Percentiles rank a stretch among this genome's conserved stretches.
These are phyloP conservation scores for Chrysopilus asiliformis DNA, from an alignment of 2,888 invertebrate species.

Conservation along the genomic window DNA sequence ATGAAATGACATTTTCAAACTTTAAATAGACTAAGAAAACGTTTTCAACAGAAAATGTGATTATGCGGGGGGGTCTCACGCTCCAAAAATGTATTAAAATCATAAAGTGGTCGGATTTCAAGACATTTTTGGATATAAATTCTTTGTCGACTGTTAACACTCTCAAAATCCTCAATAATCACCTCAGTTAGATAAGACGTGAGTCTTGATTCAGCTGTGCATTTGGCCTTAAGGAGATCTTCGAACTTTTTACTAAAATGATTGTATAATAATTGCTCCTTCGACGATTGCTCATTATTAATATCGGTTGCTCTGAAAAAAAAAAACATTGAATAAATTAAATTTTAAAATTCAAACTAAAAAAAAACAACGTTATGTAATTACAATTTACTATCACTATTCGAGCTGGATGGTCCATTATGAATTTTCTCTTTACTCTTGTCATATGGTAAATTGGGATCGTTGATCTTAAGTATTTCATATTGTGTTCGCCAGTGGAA, in stretches of 20 bases:
- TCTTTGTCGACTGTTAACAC: neutral
- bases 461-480: slow-evolving; percentile 48
- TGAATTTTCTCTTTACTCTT: slow-evolving; percentile 9
- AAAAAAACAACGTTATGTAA: neutral
- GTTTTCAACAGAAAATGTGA: too few relatives aligned
- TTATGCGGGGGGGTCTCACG: too few relatives aligned
- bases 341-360: neutral
- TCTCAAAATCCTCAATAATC: neutral
- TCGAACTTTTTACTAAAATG: slow-evolving; percentile 32
- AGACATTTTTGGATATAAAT: too few relatives aligned
- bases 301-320: slow-evolving; percentile 7
- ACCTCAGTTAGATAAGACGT: slow-evolving; percentile 34
- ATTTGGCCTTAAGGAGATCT: slow-evolving; percentile 29
- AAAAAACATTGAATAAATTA: slow-evolving; percentile 1
- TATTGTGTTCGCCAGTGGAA: slow-evolving; percentile 62
- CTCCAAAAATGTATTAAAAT: too few relatives aligned
- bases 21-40: too few relatives aligned
- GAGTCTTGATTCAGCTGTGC: slow-evolving; percentile 29
- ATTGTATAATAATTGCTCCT: slow-evolving; percentile 31
- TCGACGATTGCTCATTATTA: slow-evolving; percentile 15
- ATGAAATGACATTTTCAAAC: too few relatives aligned
- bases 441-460: slow-evolving; percentile 19
- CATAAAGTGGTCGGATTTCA: too few relatives aligned
- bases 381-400: slow-evolving; percentile 13
- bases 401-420: slow-evolving; percentile 11